Evolutionary conservation across 2,888 invertebrate genomes (phyloP), one percentile per base, ranked within the genome.

Genomic region (Cantharis lateralis): DNA sequence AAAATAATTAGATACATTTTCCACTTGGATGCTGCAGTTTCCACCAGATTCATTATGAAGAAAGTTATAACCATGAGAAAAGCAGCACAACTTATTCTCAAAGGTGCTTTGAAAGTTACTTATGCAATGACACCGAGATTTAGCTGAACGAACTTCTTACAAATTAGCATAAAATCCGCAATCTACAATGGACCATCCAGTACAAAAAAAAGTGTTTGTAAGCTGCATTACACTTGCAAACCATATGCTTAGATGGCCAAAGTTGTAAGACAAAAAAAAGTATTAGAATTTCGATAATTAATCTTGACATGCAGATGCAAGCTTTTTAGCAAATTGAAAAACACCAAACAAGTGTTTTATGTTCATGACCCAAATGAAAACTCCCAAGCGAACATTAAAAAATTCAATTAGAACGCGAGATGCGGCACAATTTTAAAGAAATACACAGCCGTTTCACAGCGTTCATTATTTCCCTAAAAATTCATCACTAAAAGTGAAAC

Each of bases 311-410:
- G 20, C 72, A 73, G 69, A 26, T 68, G 73, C 62, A 61, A 28
- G 16, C 26, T 62, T 72, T 69, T 68, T 10, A 26, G 15, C 64
- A 66, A 66, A 66, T 66, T 66, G 48, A 71, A 26, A 72, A 68
- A 68, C 63, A 72, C 63, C 7, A 28, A 26, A 63, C 68, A 32
- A 73, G 15, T 61, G 66, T 15, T 72, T 13, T 64, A 68, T 32
- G 62, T 62, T 68, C 48, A 70, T 69, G 73, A 69, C 73, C 73
- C 62, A 73, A 73, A 73, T 73, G 24, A 62, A 73, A 73, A 63
- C 62, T 73, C 69, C 69, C 73, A 68, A 72, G 68, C 73, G 68
- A 73, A 73, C 62, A 73, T 73, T 73, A 73, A 73, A 73, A 73
- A 73, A 62, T 73, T 73, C 73, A 73, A 69, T 73, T 73, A 73